These are phyloP conservation scores for Cydia fagiglandana DNA, from an alignment of 1,140 invertebrate genomes.

Conservation along the genomic window DNA sequence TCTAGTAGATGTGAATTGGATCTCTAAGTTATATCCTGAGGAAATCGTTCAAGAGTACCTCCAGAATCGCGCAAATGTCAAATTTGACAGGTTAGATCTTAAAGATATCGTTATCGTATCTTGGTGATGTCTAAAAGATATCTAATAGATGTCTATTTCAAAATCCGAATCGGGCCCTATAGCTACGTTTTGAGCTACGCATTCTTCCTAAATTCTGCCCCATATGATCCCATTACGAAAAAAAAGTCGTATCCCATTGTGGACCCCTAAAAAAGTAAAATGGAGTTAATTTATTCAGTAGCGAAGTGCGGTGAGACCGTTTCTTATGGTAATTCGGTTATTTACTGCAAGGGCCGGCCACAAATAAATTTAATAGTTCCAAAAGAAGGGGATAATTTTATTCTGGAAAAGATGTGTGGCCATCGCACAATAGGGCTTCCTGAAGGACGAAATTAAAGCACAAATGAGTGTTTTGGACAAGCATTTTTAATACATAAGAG, in stretches of 20 bases:
- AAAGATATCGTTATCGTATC: too few species aligned
- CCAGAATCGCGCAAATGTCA: too few species aligned
- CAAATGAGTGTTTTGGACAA: not conserved
- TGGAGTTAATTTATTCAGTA: conserved; percentile 61
- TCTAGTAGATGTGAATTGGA: too few species aligned
- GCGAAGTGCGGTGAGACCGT: conserved; percentile 52
- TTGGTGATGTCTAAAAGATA: too few species aligned
- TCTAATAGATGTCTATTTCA: too few species aligned
- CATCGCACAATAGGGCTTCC: conserved; percentile 6
- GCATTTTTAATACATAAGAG: not conserved
- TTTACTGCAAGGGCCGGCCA: conserved; percentile 56
- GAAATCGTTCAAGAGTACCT: too few species aligned
- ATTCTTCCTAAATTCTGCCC: too few species aligned
- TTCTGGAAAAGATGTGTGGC: not conserved
- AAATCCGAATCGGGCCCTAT: too few species aligned
- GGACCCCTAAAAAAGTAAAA: conserved; percentile 41
- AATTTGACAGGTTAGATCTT: too few species aligned
- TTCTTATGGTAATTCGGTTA: conserved; percentile 65
- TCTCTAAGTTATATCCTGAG: too few species aligned
- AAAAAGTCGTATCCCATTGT: not conserved
- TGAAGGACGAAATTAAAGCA: not conserved
- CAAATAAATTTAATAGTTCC: conserved; percentile 40
- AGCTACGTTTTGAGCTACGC: too few species aligned
- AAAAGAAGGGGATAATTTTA: conserved; percentile 14
- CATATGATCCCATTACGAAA: too few species aligned